Evolutionary conservation across 2,888 invertebrate species (phyloP), one percentile per base, ranked within the genome.

Genomic region (Biston betularia): DNA sequence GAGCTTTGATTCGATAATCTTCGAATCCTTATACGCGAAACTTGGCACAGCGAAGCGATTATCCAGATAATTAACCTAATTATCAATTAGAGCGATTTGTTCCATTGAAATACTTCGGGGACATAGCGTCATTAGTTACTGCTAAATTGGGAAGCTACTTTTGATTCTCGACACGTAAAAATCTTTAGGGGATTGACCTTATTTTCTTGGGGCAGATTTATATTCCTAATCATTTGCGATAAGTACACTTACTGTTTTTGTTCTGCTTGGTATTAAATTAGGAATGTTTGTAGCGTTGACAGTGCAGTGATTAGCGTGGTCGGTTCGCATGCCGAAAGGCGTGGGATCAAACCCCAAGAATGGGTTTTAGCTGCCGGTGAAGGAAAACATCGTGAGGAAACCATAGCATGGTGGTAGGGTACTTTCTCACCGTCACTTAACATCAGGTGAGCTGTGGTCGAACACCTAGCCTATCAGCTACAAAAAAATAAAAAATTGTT

Each of bases 151-250:
- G 40, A 3, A 24, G 0, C 15, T 50, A 49, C 45, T 74, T 69
- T 24, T 52, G 40, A 74, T 62, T 69, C 71, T 45, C 24, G 15
- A 48, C 73, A 70, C 73, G 73, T 64, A 59, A 49, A 52, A 55
- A 53, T 67, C 65, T 54, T 67, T 68, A 64, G 57, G 49, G 65
- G 44, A 55, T 67, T 68, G 65, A 53, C 62, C 57, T 66, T 71
- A 67, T 71, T 54, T 71, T 67, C 54, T 69, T 69, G 24, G 50
- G 68, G 38, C 69, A 57, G 73, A 73, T 73, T 73, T 70, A 70
- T 69, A 56, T 63, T 50, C 52, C 50, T 71, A 73, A 65, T 73
- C 62, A 58, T 35, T 49, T 35, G 58, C 33, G 49, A 58, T 62
- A 24, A 24, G 24, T 24, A 61, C 61, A 54, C 53, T 58, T 52